These are phyloP conservation scores for Drosophila meridionalis DNA, from an alignment of 2,888 invertebrate genomes.

Conservation along the genomic window DNA sequence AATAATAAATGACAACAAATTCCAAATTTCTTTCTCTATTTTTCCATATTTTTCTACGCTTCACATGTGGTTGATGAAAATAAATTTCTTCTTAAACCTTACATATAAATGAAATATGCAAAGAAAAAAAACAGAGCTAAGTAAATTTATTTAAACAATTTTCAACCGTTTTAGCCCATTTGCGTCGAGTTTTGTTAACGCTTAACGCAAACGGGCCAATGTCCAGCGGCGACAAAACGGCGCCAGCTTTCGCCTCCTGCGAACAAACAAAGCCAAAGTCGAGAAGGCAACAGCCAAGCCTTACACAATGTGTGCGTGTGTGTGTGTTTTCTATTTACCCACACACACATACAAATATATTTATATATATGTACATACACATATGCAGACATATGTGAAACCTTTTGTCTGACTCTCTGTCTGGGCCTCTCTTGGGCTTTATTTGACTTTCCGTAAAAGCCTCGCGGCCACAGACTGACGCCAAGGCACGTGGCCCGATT, in stretches of 20 bases:
- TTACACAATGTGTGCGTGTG: neutral
- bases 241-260: constrained; percentile 44
- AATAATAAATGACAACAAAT: constrained; percentile 3
- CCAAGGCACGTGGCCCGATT: constrained; percentile 57
- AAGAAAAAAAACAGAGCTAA: neutral
- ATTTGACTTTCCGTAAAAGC: constrained; percentile 46
- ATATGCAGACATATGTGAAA: constrained; percentile 28
- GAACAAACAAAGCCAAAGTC: constrained; percentile 39
- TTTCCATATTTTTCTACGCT: constrained; percentile 12
- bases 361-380: neutral
- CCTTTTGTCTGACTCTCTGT: constrained; percentile 46
- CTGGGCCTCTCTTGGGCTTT: constrained; percentile 51
- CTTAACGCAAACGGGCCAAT: constrained; percentile 27
- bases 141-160: constrained; percentile 39
- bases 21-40: neutral
- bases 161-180: constrained; percentile 19
- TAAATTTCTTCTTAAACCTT: constrained; percentile 4
- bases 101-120: neutral
- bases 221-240: constrained; percentile 56
- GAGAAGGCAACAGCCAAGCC: constrained; percentile 10
- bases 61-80: constrained; percentile 17
- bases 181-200: constrained; percentile 25
- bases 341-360: neutral
- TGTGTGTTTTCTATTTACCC: constrained; percentile 9
- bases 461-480: constrained; percentile 58